Base-by-base conservation (phyloP, 1,140 invertebrate species). In the Fopius arisanus region DNA sequence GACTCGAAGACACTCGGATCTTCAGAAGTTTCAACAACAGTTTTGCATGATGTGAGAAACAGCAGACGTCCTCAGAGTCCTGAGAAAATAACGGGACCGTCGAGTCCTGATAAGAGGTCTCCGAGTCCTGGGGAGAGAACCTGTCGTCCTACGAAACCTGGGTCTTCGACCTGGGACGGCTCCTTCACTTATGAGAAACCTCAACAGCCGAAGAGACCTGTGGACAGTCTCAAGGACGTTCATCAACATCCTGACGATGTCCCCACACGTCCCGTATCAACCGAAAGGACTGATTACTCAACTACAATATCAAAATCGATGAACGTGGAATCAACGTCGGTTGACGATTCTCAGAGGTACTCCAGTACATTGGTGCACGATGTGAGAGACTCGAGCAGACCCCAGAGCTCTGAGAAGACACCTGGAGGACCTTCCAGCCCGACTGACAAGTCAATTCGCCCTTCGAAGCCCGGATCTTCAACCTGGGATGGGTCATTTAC, bases 151-250 rank as follows among this genome's bases (percentile, higher is more conserved):
- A 33, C 23, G 5, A 76, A 76, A 65, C 74, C 72, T 0, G 77
- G 75, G 0, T 69, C 70, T 51, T 77, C 75, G n/a, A 75, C 72
- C 16, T 78, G 78, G 78, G 76, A 78, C 19, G 78, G 76, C 16
- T 77, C 75, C 0, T 76, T 74, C 31, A 72, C 73, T 10, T 59
- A 72, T 16, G 73, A 75, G 23, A 67, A n/a, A n/a, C n/a, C n/a
- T n/a, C n/a, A 74, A 41, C 31, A 75, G 43, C 41, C 23, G 4
- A 31, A 59, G 26, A 69, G 71, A 33, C 33, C 26, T 16, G 14
- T n/a, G n/a, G n/a, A n/a, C n/a, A n/a, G n/a, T n/a, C n/a, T n/a
- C n/a, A n/a, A n/a, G n/a, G n/a, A n/a, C n/a, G n/a, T n/a, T n/a
- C n/a, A n/a, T n/a, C n/a, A n/a, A n/a, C n/a, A n/a, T n/a, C n/a